Conservation (phyloP, 2,113 vertebrate species). For the Heliornis fulica region DNA sequence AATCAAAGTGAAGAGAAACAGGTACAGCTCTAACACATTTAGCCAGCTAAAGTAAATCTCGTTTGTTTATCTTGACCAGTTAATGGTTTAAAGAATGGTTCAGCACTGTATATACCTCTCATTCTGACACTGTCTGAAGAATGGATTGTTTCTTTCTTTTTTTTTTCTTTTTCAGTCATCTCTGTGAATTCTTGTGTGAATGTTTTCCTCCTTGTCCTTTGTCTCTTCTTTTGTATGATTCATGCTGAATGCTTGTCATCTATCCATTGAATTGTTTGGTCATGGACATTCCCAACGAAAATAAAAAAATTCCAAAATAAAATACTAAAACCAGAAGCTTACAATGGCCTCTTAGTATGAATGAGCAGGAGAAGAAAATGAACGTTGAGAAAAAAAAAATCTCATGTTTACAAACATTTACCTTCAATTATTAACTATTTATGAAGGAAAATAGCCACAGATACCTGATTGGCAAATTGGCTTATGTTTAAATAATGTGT, state of each 20-base stretch:
- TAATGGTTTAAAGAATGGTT: background rate
- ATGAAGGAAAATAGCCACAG: background rate
- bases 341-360: background rate
- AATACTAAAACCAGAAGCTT: background rate
- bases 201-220: background rate
- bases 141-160: background rate
- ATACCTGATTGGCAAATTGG: conserved; percentile 15
- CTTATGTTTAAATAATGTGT: conserved; percentile 55
- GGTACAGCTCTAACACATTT: background rate
- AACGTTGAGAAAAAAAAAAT: background rate
- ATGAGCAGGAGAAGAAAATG: background rate
- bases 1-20: background rate
- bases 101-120: background rate
- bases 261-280: background rate
- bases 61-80: background rate
- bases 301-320: background rate
- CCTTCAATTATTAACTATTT: conserved; percentile 46
- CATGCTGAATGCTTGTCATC: background rate
- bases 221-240: background rate
- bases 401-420: conserved; percentile 11
- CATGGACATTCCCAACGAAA: background rate
- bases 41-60: background rate
- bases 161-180: background rate
- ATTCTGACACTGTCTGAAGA: background rate
- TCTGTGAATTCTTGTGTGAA: background rate